Evolutionary conservation across 1,140 invertebrate species (phyloP).

Genomic region (Neodiprion fabricii): DNA sequence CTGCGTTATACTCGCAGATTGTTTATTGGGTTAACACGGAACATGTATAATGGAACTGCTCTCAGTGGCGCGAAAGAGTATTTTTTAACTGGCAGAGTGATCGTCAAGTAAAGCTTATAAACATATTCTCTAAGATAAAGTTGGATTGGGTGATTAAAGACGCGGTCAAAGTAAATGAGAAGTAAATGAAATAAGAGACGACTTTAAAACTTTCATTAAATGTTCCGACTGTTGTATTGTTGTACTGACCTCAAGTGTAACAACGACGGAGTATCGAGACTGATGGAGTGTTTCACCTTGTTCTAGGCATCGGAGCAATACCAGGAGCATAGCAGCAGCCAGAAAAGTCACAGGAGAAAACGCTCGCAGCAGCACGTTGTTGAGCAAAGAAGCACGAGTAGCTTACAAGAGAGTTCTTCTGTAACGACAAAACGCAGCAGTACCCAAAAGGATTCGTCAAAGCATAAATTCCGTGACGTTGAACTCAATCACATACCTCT

Average conservation of each 20-base stretch:
- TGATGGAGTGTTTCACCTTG: neutral
- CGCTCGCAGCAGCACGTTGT: constrained; percentile 50
- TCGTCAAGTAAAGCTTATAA: neutral
- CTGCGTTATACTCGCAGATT: neutral
- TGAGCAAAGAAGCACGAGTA: constrained; percentile 52
- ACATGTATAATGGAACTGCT: too few relatives aligned
- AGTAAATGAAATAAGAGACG: too few relatives aligned
- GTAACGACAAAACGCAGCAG: constrained; percentile 48
- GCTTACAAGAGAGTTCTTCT: constrained; percentile 46
- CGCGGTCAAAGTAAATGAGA: too few relatives aligned
- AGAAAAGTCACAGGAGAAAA: constrained; percentile 51
- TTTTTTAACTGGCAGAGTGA: neutral
- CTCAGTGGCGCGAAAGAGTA: too few relatives aligned
- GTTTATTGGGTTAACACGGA: neutral
- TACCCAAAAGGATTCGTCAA: constrained; percentile 41
- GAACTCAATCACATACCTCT: constrained; percentile 77
- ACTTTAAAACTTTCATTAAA: too few relatives aligned
- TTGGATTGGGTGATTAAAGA: too few relatives aligned
- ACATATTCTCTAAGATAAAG: neutral
- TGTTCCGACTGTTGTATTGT: too few relatives aligned
- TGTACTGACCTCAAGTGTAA: too few relatives aligned
- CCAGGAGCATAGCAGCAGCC: constrained; percentile 50
- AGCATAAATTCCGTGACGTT: constrained; percentile 66
- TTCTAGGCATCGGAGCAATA: constrained; percentile 57
- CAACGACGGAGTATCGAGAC: too few relatives aligned